Evolutionary conservation across 2,113 vertebrate species (phyloP), one percentile per base, ranked within the genome.

Genomic region (Herpetotheres cachinnans): DNA sequence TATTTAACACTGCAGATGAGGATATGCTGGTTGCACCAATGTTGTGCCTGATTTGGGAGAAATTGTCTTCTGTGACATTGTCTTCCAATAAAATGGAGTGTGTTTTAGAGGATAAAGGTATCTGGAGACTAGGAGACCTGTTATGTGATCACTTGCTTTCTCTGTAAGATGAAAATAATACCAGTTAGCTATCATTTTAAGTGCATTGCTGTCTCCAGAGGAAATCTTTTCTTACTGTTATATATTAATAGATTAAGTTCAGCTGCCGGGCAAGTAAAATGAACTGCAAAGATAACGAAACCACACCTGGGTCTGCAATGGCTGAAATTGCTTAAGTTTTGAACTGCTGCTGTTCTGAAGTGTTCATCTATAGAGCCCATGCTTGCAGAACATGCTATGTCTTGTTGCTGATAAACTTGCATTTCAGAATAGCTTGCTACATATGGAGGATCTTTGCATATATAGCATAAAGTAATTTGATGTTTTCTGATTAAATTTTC

Each of bases 211-310:
- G 55, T 90, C 74, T 89, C 78, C 47, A 56, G 74, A 90, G 94
- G 84, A 94, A 95, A 79, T 85, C 24, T 82, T 89, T 79, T 40
- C 74, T 77, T 70, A 55, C 29, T 88, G 82, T 83, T 93, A 80
- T 38, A 34, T 73, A 90, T 95, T 89, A 90, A 84, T 94, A 82
- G 71, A 30, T 26, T n/a, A 81, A 92, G 82, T 94, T 96, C 95
- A 97, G 63, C 72, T 81, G 32, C 71, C 78, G 88, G 90, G 71
- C 67, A 95, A 67, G 52, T 34, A 70, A 90, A 66, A 80, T 11
- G 6, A 97, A 32, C 44, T 82, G 55, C 20, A 40, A 62, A 95
- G 82, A 78, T 81, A 79, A 96, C 89, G 50, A 84, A 93, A 36
- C 82, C 71, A 78, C 4, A 0, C 29, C 62, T 0, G 0, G 10